phyloP scores from a whole-genome alignment of 2,797 vertebrate genomes.

The Tragopan temminckii region DNA sequence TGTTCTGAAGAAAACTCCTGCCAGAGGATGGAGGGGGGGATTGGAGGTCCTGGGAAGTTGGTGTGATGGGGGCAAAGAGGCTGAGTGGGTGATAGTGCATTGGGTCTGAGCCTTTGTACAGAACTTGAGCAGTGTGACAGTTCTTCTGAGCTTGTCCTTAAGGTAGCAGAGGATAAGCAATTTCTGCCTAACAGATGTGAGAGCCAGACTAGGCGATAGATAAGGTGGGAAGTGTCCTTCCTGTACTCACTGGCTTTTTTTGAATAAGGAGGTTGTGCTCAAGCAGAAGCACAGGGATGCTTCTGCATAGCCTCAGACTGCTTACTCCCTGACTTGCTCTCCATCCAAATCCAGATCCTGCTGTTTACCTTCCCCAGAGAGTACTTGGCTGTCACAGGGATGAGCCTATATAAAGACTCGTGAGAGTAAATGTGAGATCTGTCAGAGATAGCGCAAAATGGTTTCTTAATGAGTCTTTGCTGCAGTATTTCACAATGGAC shows the following conservation, averaged over 20 bases:
- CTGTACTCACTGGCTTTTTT: neutral
- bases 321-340: neutral
- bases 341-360: neutral
- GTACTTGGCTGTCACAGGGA: neutral
- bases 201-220: neutral
- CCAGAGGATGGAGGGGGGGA: fast-evolving
- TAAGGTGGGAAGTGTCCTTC: neutral
- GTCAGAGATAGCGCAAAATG: neutral
- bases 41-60: neutral
- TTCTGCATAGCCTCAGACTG: neutral
- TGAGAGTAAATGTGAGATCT: slow-evolving; percentile 38
- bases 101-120: neutral
- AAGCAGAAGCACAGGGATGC: neutral
- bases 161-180: neutral
- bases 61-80: neutral
- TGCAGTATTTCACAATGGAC: slow-evolving; percentile 6
- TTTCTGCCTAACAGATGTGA: neutral
- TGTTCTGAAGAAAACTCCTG: neutral
- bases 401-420: neutral
- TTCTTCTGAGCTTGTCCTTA: neutral
- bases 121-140: neutral
- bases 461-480: neutral
- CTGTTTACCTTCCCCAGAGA: neutral
- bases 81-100: neutral
- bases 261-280: neutral